These are phyloP conservation scores for Zaprionus gabonicus DNA, from an alignment of 1,140 invertebrate species.

Conservation along the genomic window DNA sequence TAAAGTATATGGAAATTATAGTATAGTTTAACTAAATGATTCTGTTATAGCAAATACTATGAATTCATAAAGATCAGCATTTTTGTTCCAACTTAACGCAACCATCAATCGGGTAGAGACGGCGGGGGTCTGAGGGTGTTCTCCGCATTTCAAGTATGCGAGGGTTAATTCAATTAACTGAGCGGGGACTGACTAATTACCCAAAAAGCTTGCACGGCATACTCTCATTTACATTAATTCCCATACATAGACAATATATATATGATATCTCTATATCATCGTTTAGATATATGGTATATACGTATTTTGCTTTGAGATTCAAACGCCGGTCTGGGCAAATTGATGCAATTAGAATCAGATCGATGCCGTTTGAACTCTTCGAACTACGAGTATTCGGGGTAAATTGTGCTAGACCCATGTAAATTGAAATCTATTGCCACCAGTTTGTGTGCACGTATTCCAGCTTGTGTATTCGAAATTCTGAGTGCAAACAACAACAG, in stretches of 20 bases:
- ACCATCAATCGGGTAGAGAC: neutral
- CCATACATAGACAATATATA: neutral
- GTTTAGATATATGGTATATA: neutral
- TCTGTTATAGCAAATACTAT: too few relatives aligned
- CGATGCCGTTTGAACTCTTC: conserved; percentile 66
- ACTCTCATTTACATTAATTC: neutral
- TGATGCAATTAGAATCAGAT: conserved; percentile 58
- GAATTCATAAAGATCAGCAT: too few relatives aligned
- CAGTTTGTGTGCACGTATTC: conserved; percentile 10
- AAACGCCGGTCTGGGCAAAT: conserved; percentile 1
- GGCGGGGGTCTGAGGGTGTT: neutral
- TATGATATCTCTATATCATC: neutral
- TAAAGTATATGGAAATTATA: too few relatives aligned
- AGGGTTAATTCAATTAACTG: conserved; percentile 27
- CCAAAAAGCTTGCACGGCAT: neutral
- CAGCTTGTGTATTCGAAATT: neutral
- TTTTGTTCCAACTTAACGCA: neutral
- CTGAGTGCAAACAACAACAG: conserved; percentile 43
- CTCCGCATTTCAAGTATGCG: neutral
- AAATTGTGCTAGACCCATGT: conserved; percentile 32
- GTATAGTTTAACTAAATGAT: too few relatives aligned
- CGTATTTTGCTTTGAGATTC: too few relatives aligned
- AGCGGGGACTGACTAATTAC: conserved; percentile 13
- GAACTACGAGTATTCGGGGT: conserved; percentile 46
- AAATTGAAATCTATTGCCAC: conserved; percentile 12